Base-by-base conservation (phyloP, 1,140 invertebrate species). In the Orussus abietinus region DNA sequence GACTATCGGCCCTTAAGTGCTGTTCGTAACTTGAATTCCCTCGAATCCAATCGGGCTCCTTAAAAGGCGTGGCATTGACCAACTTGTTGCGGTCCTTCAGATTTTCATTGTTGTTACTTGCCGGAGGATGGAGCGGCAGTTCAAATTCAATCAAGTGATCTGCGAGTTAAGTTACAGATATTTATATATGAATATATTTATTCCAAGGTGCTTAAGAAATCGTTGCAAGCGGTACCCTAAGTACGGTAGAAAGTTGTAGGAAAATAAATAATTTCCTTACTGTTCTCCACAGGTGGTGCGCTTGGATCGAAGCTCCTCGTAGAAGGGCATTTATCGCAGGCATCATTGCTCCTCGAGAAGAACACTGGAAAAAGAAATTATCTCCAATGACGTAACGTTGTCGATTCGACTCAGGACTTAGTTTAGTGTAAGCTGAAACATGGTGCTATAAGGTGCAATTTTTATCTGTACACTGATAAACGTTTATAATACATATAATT, bases 101-200 rank as follows among this genome's bases (percentile, higher is more conserved):
- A 12, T 19, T 45, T n/a, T 33, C 29, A 12, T 45, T 38, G 10
- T 45, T 39, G 10, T 29, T 36, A 7, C 42, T 46, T 2, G 40
- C 43, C 5, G 48, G 22, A n/a, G 47, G 43, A 29, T 50, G 46
- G n/a, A 39, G 29, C 5, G 48, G 48, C 13, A 44, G 48, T 3
- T 33, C 26, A 21, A 45, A 42, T 5, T 49, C 42, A 13, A 30
- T 5, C 19, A 28, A 42, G 13, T 9, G 14, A 11, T 32, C 31
- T 10, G 32, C 28, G 2, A 6, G 18, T 21, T 34, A 28, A 9
- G 3, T 31, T 26, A 29, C 9, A 3, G 13, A 31, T 13, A 7
- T 2, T 36, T n/a, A 13, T 22, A 28, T 21, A 35, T 12, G 10
- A 43, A 15, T 20, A 29, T 29, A 36, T 21, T 43, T 12, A 22